A percentile compares a stretch with the other conserved stretches of the same genome.
phyloP scores from a whole-genome alignment of 2,113 vertebrate species.

The Cichladusa arquata region DNA sequence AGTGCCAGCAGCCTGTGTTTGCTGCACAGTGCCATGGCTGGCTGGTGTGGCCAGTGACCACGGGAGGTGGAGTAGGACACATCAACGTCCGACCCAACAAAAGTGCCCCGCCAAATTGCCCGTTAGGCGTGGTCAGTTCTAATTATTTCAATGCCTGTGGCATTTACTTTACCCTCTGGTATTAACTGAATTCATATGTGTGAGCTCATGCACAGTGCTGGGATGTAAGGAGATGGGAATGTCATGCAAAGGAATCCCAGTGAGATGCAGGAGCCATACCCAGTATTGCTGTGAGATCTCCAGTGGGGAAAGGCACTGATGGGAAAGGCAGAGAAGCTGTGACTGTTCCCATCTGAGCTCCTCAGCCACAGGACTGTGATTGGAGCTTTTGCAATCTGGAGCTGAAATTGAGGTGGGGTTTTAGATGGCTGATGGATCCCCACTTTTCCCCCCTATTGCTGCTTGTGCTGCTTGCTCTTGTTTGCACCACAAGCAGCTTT shows the following conservation, averaged over 20 bases:
- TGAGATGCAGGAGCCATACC: not conserved
- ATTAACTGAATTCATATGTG: accelerated
- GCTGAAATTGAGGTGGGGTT: not conserved
- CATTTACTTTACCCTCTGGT: not conserved
- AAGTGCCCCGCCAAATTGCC: not conserved
- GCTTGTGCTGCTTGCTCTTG: not conserved
- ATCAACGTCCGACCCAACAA: not conserved
- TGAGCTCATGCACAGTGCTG: not conserved
- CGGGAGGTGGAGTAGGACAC: not conserved
- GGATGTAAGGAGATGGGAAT: not conserved
- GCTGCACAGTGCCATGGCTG: not conserved
- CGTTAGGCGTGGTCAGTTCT: not conserved
- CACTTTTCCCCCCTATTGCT: not conserved
- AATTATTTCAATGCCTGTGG: not conserved
- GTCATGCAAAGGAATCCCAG: not conserved
- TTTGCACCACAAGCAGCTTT: not conserved
- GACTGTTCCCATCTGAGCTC: not conserved
- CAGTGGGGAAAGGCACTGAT: not conserved
- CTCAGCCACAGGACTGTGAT: not conserved
- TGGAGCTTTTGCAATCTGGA: not conserved
- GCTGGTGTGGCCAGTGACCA: not conserved
- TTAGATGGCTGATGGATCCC: not conserved
- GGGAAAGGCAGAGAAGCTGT: not conserved
- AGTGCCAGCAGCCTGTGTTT: not conserved
- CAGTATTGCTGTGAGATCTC: not conserved